Evolutionary conservation across 2,113 vertebrate genomes (phyloP), one percentile per base, ranked within the genome.

Genomic region (Cephalopterus ornatus): DNA sequence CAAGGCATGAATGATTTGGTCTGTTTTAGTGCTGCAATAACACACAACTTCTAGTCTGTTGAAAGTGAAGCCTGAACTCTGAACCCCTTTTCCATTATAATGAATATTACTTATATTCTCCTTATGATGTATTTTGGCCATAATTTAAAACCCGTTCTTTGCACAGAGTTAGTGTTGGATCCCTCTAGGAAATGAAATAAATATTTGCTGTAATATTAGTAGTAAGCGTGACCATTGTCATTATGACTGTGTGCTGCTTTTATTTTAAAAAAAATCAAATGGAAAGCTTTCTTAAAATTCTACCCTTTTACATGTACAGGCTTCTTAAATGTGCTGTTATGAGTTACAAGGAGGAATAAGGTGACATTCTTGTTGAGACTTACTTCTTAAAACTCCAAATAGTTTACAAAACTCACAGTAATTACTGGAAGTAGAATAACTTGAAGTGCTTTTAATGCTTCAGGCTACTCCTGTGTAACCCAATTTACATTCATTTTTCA

Each of bases 401-500:
- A 52, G 50, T 83, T 84, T 88, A 84, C 47, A 93, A 72, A 95
- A 70, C 24, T 89, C 58, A 39, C 6, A 74, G 15, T 82, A 58
- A 56, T 75, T 94, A 66, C 35, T 95, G 55, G 74, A 82, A 87
- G 49, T 62, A 62, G 61, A 85, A 44, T 85, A 85, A 82, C 35
- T 37, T 75, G 22, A 82, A 82, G 65, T 83, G 76, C 74, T 89
- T 92, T 92, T 88, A 71, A 70, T 89, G 63, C 91, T 96, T 88
- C 62, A 76, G 81, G 81, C 75, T 95, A 79, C 37, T 93, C 55
- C 73, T 85, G 12, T 32, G 72, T 93, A 92, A 95, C 84, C 93
- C 95, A 88, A 18, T 91, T 96, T 85, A 65, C 52, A 73, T 94
- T 96, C 10, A 61, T 91, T 94, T 96, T 85, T 84, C 56, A 79